Conservation (phyloP, 2,113 vertebrate genomes). For the Paraplagusia blochii region DNA sequence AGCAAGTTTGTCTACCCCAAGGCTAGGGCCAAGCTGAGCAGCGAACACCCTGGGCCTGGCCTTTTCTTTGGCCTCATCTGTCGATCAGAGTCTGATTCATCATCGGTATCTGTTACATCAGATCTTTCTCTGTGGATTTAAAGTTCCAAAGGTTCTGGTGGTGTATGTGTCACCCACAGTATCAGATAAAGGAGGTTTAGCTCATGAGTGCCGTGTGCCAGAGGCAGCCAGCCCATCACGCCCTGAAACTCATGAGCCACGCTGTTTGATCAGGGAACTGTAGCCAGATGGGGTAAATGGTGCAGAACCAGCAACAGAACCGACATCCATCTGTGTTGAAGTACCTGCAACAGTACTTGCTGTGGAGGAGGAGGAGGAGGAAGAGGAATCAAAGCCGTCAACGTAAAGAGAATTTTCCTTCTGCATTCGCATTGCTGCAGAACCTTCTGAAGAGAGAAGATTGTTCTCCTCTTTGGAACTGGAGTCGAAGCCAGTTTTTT, state of each 20-base stretch:
- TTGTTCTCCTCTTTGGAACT: too few species aligned
- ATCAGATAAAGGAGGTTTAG: constrained; percentile 43
- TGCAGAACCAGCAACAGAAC: constrained; percentile 34
- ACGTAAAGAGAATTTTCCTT: too few species aligned
- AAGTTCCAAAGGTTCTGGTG: constrained; percentile 43
- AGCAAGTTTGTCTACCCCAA: too few species aligned
- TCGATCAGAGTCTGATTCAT: background rate
- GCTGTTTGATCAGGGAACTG: constrained; percentile 45
- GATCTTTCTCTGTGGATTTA: constrained; percentile 29
- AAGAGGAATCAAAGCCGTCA: too few species aligned
- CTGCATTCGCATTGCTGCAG: too few species aligned
- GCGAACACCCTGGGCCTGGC: background rate
- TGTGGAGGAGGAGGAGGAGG: too few species aligned
- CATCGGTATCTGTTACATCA: background rate
- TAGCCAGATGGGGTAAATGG: constrained; percentile 33
- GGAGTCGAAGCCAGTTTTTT: too few species aligned
- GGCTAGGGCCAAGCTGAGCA: too few species aligned
- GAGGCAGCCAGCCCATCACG: constrained; percentile 45
- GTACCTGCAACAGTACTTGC: constrained; percentile 45
- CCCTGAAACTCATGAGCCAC: constrained; percentile 42
- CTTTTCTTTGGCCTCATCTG: background rate
- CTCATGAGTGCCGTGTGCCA: constrained; percentile 50
- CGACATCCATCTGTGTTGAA: constrained; percentile 36
- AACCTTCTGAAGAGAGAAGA: too few species aligned
- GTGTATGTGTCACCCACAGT: constrained; percentile 53